phyloP scores from a whole-genome alignment of 2,888 invertebrate species.

The Ectemnius cavifrons region DNA sequence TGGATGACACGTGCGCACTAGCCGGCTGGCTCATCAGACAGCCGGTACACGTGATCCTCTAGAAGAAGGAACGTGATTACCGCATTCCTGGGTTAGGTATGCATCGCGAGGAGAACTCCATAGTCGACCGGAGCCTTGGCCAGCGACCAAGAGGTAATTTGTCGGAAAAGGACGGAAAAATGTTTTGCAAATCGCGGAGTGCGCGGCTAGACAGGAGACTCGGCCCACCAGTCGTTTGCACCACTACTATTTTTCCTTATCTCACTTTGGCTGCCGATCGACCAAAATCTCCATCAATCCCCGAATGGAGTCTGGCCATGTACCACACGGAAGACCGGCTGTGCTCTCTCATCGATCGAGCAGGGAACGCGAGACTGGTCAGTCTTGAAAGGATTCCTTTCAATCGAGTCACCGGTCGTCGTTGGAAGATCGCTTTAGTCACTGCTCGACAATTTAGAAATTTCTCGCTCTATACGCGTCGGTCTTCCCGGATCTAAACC shows the following conservation, averaged over 20 bases:
- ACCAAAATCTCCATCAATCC: slow-evolving; percentile 24
- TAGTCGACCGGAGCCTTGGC: slow-evolving; percentile 42
- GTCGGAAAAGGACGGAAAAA: slow-evolving; percentile 20
- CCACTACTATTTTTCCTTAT: no score
- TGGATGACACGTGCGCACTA: no score
- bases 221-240: no score
- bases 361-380: slow-evolving; percentile 26
- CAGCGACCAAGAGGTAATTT: slow-evolving; percentile 49
- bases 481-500: no score
- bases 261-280: not conserved
- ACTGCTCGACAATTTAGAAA: slow-evolving; percentile 34
- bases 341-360: slow-evolving; percentile 26
- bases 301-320: slow-evolving; percentile 17
- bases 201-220: not conserved
- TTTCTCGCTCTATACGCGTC: no score
- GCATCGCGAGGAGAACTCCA: slow-evolving; percentile 20
- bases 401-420: slow-evolving; percentile 49
- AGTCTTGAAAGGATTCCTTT: slow-evolving; percentile 56
- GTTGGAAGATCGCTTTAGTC: slow-evolving; percentile 37
- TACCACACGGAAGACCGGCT: not conserved
- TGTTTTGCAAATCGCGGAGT: not conserved
- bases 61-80: slow-evolving; percentile 32
- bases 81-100: slow-evolving; percentile 32
- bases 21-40: no score
- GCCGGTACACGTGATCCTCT: slow-evolving; percentile 12